Base-by-base conservation (phyloP, 2,888 invertebrate genomes). In the Andrena haemorrhoa region DNA sequence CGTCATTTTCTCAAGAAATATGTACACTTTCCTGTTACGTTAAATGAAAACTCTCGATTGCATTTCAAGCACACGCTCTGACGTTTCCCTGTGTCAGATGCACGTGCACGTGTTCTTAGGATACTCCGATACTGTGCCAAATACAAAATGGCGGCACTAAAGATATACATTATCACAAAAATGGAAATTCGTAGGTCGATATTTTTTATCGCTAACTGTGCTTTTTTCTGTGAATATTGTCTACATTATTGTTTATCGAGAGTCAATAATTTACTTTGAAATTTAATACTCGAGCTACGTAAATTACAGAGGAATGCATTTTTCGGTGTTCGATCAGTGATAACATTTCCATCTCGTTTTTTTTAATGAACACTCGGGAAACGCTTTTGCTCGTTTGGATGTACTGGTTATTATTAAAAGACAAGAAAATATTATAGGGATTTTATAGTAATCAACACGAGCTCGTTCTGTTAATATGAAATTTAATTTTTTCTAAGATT, bases 1-100 rank as follows among this genome's bases (percentile, higher is more conserved):
- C 23, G 79, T 58, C 82, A 88, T 86, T 66, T 65, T 79, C 10
- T n/a, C 1, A 1, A 4, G n/a, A n/a, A 65, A 66, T 75, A 16
- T 29, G 12, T 63, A 10, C 16, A 5, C 7, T 26, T 41, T 68
- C 51, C 51, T 41, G 41, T 80, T 71, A 80, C 10, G 33, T 23
- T 31, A 63, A 51, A 58, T 20, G 6, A 20, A 63, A 69, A 33
- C 12, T 61, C 16, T 60, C 7, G 29, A 35, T 41, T 3, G 29
- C 70, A 75, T 75, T 23, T 63, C 65, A 70, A 49, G 33, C 26
- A 47, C 23, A 49, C n/a, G 12, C 2, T 51, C 16, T 82, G 56
- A 66, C 69, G 51, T 68, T 63, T 58, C 29, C 16, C 3, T 56
- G 41, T 56, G 66, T 79, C 65, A 79, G n/a, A 8, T 23, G 26